phyloP scores from a whole-genome alignment of 2,113 vertebrate genomes.

The Echinops telfairi region DNA sequence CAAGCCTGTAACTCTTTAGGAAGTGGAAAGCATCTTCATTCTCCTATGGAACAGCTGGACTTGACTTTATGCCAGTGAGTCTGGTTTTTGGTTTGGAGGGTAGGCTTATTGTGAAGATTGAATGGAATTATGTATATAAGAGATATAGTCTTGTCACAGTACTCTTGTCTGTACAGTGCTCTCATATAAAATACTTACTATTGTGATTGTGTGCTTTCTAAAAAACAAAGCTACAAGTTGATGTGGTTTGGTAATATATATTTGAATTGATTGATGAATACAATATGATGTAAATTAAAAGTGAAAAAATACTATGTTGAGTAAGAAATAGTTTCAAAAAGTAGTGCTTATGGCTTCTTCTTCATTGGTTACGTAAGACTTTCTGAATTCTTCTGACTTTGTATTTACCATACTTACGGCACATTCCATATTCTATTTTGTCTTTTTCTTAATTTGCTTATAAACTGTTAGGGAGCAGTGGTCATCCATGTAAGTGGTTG shows the following conservation, averaged over 20 bases:
- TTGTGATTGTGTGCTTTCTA: neutral
- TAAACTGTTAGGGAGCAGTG: neutral
- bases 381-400: neutral
- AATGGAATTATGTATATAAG: neutral
- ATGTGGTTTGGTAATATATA: slow-evolving; percentile 6
- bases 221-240: slow-evolving; percentile 6
- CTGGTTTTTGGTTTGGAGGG: too few relatives aligned
- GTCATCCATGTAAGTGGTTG: neutral
- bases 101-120: neutral
- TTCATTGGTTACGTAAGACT: neutral
- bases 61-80: too few relatives aligned
- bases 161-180: neutral
- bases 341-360: neutral
- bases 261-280: slow-evolving; percentile 16
- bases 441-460: slow-evolving; percentile 33
- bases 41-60: too few relatives aligned
- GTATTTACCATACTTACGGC: neutral
- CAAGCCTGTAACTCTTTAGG: too few relatives aligned
- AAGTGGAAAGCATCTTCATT: too few relatives aligned
- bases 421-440: neutral
- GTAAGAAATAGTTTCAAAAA: slow-evolving; percentile 32
- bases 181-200: neutral
- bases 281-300: slow-evolving; percentile 21
- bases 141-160: neutral
- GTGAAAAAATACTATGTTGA: slow-evolving; percentile 16